Evolutionary conservation across 2,797 vertebrate species (phyloP).

Genomic region (Macroramphosus scolopax): DNA sequence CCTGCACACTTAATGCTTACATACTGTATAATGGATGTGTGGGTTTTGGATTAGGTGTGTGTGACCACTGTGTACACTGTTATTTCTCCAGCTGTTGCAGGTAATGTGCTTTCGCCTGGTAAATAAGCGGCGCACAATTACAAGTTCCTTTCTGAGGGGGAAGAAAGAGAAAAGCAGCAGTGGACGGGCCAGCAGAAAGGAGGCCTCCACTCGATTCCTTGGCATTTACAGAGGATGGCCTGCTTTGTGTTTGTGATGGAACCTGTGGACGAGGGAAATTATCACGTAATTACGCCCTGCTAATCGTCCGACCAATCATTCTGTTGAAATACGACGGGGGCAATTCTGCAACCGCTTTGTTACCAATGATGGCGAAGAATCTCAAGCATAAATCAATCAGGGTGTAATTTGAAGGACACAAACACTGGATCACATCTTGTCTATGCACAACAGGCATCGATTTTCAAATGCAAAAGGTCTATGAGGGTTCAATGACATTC

Average conservation of each 20-base stretch:
- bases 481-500: slow-evolving; percentile 11
- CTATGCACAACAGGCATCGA: slow-evolving; percentile 27
- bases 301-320: slow-evolving; percentile 66
- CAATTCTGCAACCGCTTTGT: slow-evolving; percentile 50
- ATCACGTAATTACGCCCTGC: slow-evolving; percentile 68
- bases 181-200: slow-evolving; percentile 32
- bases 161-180: slow-evolving; percentile 40
- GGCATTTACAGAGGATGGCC: slow-evolving; percentile 29
- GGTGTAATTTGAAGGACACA: slow-evolving; percentile 36
- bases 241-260: slow-evolving; percentile 66
- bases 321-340: slow-evolving; percentile 47
- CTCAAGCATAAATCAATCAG: slow-evolving; percentile 48
- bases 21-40: slow-evolving; percentile 21
- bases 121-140: slow-evolving; percentile 56
- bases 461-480: slow-evolving; percentile 41
- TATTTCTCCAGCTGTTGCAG: slow-evolving; percentile 46
- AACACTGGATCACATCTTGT: slow-evolving; percentile 7
- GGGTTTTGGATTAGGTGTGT: slow-evolving; percentile 26
- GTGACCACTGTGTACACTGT: slow-evolving; percentile 28
- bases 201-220: slow-evolving; percentile 55
- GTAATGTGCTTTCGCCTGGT: slow-evolving; percentile 40
- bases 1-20: slow-evolving; percentile 39
- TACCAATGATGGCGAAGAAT: slow-evolving; percentile 39
- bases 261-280: slow-evolving; percentile 59
- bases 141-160: slow-evolving; percentile 46